These are phyloP conservation scores for Drosophila limbata DNA, from an alignment of 2,888 invertebrate species.

Conservation along the genomic window DNA sequence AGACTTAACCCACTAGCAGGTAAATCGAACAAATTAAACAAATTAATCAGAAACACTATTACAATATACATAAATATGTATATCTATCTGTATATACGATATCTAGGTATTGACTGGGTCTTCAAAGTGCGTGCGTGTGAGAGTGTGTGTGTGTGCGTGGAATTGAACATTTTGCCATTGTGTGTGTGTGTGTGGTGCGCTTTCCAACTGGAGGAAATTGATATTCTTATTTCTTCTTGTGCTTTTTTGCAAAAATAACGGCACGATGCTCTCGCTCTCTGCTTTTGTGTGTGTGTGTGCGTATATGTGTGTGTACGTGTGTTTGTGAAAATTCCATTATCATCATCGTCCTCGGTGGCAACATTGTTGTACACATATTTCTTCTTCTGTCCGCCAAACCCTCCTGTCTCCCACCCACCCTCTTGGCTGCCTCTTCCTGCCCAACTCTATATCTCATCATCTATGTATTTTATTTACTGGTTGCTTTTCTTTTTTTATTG, in stretches of 20 bases:
- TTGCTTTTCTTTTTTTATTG: constrained; percentile 62
- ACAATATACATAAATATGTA: constrained; percentile 14
- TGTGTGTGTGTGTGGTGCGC: constrained; percentile 50
- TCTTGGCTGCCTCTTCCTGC: constrained; percentile 26
- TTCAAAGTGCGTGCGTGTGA: constrained; percentile 34
- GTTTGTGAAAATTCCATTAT: constrained; percentile 75
- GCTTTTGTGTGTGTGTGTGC: constrained; percentile 14
- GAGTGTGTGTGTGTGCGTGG: constrained; percentile 51
- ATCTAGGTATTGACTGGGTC: constrained; percentile 20
- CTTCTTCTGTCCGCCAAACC: constrained; percentile 39
- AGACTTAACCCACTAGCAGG: constrained; percentile 48
- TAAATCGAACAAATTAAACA: constrained; percentile 40
- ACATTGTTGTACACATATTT: constrained; percentile 79
- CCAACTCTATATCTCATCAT: constrained; percentile 54
- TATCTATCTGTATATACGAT: constrained; percentile 13
- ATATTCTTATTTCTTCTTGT: constrained; percentile 79
- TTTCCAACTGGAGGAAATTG: constrained; percentile 77
- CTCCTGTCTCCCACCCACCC: neutral
- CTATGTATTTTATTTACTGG: constrained; percentile 68
- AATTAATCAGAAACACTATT: constrained; percentile 29
- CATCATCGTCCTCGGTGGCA: constrained; percentile 48
- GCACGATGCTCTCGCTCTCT: constrained; percentile 47
- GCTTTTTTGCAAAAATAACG: constrained; percentile 68
- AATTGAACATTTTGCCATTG: constrained; percentile 60
- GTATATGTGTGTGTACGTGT: constrained; percentile 34